phyloP scores from a whole-genome alignment of 2,797 vertebrate species.

The Hozukius guyotensis region DNA sequence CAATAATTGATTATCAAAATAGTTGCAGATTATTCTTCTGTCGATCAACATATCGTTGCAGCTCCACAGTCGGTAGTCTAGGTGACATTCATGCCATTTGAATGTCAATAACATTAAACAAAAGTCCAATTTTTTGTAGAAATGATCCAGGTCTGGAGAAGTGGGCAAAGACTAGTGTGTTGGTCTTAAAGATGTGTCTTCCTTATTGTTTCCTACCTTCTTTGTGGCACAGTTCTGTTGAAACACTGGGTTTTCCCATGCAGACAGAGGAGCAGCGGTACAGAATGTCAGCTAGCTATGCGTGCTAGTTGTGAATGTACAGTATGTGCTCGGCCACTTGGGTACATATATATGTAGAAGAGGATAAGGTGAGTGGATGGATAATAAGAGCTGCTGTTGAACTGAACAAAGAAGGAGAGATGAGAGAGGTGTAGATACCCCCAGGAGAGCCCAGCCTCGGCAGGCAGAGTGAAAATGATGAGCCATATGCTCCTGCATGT shows the following conservation, averaged over 20 bases:
- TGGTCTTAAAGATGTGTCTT: not conserved
- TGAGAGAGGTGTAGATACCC: constrained; percentile 76
- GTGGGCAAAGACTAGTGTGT: not conserved
- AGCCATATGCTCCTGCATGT: constrained; percentile 82
- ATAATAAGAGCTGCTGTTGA: constrained; percentile 68
- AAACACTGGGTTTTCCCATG: not conserved
- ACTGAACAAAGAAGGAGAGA: constrained; percentile 74
- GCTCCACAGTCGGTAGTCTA: not conserved
- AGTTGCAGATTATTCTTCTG: too few relatives aligned
- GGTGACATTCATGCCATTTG: not conserved
- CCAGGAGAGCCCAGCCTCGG: constrained; percentile 77
- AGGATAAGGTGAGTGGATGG: constrained; percentile 55
- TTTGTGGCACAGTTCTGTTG: constrained; percentile 9
- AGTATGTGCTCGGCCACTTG: constrained; percentile 34
- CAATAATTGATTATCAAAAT: too few relatives aligned
- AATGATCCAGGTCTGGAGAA: not conserved
- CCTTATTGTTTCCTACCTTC: not conserved
- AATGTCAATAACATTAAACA: constrained; percentile 5
- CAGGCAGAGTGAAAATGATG: constrained; percentile 82
- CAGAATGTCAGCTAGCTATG: not conserved
- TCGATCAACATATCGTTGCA: too few relatives aligned
- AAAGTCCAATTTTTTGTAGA: not conserved
- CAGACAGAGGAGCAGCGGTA: constrained; percentile 1
- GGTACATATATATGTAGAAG: constrained; percentile 23
- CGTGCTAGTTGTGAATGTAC: constrained; percentile 26